These are phyloP conservation scores for Drosophila mercatorum DNA, from an alignment of 2,888 invertebrate species.

Conservation along the genomic window DNA sequence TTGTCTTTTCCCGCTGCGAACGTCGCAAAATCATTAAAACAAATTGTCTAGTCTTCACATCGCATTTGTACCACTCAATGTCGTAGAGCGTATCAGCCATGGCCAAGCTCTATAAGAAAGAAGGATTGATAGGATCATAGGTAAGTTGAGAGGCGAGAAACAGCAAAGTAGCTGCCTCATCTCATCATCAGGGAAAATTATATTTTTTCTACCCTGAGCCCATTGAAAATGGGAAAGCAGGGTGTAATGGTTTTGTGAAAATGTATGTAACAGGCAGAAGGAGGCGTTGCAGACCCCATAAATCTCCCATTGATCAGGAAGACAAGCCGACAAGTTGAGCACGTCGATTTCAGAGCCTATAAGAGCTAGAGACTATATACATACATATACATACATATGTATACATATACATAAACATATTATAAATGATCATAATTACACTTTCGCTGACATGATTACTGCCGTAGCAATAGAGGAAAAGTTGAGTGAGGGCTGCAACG, in stretches of 20 bases:
- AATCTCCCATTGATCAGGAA: no score
- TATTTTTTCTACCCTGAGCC: no score
- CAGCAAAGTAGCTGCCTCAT: no score
- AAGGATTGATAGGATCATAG: background rate
- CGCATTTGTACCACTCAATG: constrained; percentile 83
- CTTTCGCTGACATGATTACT: constrained; percentile 82
- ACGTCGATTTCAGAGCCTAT: no score
- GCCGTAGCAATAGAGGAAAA: constrained; percentile 82
- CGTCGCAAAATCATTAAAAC: constrained; percentile 83
- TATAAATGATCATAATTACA: constrained; percentile 44
- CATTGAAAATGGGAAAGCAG: no score
- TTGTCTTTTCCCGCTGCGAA: constrained; percentile 78
- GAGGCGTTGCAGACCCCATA: no score
- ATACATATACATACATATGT: background rate
- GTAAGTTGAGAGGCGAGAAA: background rate
- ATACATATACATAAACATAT: no score
- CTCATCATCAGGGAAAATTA: no score
- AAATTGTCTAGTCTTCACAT: constrained; percentile 81
- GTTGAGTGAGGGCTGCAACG: constrained; percentile 80
- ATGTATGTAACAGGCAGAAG: no score
- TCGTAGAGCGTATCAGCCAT: constrained; percentile 80
- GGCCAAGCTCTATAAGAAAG: constrained; percentile 71
- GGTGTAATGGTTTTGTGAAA: no score
- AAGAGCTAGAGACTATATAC: background rate
- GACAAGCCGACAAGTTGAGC: no score